Evolutionary conservation across 2,797 vertebrate species (phyloP).

Genomic region (Anisognathus igniventris): DNA sequence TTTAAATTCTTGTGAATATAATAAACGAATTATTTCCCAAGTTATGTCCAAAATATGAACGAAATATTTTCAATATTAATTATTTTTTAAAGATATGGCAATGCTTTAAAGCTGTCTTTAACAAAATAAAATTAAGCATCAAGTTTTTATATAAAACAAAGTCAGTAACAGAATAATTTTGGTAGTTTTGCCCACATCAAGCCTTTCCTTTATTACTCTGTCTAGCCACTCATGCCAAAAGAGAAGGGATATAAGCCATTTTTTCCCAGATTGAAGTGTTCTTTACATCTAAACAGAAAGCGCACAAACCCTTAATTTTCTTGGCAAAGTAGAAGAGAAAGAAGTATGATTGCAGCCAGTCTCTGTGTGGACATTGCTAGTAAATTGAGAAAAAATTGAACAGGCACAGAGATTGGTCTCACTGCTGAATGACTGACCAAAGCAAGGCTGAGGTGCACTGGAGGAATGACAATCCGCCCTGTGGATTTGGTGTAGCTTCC

Average conservation of each 20-base stretch:
- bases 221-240: not conserved
- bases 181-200: not conserved
- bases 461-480: not conserved
- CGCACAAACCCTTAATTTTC: rapidly evolving
- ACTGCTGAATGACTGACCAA: not conserved
- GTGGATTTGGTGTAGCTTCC: not conserved
- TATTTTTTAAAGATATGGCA: not conserved
- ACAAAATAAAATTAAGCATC: not conserved
- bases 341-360: not conserved
- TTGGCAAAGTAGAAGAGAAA: not conserved
- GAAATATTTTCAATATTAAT: not conserved
- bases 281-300: not conserved
- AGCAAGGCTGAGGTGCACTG: not conserved
- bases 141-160: not conserved
- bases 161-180: not conserved
- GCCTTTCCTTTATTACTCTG: not conserved
- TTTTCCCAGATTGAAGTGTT: not conserved
- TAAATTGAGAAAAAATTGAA: not conserved
- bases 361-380: not conserved
- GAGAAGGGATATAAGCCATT: not conserved
- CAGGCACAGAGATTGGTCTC: not conserved
- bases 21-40: not conserved
- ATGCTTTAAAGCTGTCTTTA: not conserved
- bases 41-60: not conserved
- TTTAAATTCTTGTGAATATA: not conserved